phyloP scores from a whole-genome alignment of 2,888 invertebrate species.

The Apodemia mormo region DNA sequence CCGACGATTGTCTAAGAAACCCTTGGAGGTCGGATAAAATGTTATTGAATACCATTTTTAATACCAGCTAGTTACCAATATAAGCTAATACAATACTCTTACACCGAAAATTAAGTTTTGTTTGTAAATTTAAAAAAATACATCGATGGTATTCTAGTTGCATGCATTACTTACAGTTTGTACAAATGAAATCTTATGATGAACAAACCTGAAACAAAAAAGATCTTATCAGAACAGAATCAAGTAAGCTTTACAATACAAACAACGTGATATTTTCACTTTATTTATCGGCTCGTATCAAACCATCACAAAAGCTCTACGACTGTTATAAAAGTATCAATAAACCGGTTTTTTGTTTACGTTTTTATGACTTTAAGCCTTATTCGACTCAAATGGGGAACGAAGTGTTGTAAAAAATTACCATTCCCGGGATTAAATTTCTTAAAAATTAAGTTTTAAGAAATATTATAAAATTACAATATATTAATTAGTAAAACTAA shows the following conservation, averaged over 20 bases:
- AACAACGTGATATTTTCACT: constrained; percentile 44
- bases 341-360: constrained; percentile 52
- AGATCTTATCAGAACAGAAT: constrained; percentile 38
- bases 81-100: no score
- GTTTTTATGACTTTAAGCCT: constrained; percentile 33
- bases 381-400: background rate
- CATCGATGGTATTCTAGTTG: background rate
- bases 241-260: constrained; percentile 22
- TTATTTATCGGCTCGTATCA: constrained; percentile 49
- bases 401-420: background rate
- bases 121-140: no score
- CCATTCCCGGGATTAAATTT: background rate
- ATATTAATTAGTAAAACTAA: no score
- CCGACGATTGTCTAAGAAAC: no score
- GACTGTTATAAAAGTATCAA: constrained; percentile 62
- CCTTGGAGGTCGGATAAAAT: no score
- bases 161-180: background rate
- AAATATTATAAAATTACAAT: no score
- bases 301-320: constrained; percentile 53
- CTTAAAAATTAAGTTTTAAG: no score
- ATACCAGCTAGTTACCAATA: no score
- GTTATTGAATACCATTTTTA: no score
- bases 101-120: no score
- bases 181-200: constrained; percentile 32
- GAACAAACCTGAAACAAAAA: constrained; percentile 70